Conservation (phyloP, 2,888 invertebrate genomes). For the Thereva nobilitata region DNA sequence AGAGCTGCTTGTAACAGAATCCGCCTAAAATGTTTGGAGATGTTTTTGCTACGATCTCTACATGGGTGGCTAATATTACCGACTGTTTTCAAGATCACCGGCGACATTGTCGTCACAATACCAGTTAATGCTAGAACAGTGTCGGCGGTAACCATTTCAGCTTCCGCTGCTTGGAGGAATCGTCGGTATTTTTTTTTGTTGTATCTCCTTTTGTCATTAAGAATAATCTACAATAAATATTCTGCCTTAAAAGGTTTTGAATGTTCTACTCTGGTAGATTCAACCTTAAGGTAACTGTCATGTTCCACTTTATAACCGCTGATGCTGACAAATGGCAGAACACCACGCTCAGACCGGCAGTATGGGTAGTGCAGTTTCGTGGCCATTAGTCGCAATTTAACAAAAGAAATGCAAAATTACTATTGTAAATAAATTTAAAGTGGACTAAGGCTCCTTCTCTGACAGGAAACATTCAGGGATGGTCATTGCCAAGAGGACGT, state of each 20-base stretch:
- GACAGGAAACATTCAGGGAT: not conserved
- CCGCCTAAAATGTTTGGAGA: too few relatives aligned
- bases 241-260: slow-evolving; percentile 6
- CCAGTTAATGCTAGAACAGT: too few relatives aligned
- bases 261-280: not conserved
- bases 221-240: too few relatives aligned
- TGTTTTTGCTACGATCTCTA: too few relatives aligned
- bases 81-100: too few relatives aligned
- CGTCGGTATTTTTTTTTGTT: too few relatives aligned
- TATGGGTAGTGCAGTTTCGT: not conserved
- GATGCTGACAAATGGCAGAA: slow-evolving; percentile 12
- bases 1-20: too few relatives aligned
- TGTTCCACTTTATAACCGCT: slow-evolving; percentile 1
- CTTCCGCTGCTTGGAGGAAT: too few relatives aligned
- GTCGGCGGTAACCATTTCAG: too few relatives aligned
- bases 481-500: not conserved
- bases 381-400: slow-evolving; percentile 5
- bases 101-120: too few relatives aligned
- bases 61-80: too few relatives aligned
- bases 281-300: not conserved
- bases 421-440: slow-evolving; percentile 17
- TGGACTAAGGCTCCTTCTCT: not conserved
- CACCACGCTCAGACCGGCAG: not conserved
- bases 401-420: slow-evolving; percentile 16
- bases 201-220: too few relatives aligned